phyloP scores from a whole-genome alignment of 2,113 vertebrate genomes.

The Raphicerus campestris region DNA sequence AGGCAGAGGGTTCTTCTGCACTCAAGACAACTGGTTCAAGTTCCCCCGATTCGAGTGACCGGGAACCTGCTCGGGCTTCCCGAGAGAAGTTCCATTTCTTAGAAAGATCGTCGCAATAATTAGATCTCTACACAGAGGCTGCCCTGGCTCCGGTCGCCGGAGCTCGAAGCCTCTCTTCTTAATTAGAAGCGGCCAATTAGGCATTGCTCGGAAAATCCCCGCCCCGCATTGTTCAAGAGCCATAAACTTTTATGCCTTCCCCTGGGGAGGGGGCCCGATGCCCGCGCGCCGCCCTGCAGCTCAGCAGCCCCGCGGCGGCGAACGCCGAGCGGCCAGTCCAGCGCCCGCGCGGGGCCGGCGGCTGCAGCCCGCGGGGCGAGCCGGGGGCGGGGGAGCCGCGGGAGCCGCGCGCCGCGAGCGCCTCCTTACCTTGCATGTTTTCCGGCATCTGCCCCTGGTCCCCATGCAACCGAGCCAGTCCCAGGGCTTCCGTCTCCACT shows the following conservation, averaged over 20 bases:
- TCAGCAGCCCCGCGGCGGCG: background rate
- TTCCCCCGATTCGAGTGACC: background rate
- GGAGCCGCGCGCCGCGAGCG: background rate
- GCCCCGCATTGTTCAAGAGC: constrained; percentile 14
- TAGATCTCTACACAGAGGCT: background rate
- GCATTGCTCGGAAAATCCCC: background rate
- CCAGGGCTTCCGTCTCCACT: constrained; percentile 95
- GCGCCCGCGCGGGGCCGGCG: background rate
- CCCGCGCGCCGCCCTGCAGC: background rate
- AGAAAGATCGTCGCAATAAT: background rate
- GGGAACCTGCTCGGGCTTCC: background rate
- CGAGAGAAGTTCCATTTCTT: background rate
- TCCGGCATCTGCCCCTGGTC: constrained; percentile 96
- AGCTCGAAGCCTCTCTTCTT: background rate
- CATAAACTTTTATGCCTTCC: constrained; percentile 52
- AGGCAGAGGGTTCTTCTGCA: background rate
- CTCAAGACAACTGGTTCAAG: background rate
- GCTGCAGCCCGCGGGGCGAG: background rate
- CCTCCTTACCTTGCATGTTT: constrained; percentile 96
- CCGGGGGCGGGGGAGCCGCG: background rate
- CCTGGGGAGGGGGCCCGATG: background rate
- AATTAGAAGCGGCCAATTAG: constrained; percentile 47
- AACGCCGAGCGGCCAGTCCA: background rate
- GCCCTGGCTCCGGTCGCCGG: background rate
- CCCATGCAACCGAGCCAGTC: constrained; percentile 95